Percentiles rank a stretch among this genome's conserved stretches.
Conservation (phyloP, 2,797 vertebrate species). For the Sebastes flavidus region DNA sequence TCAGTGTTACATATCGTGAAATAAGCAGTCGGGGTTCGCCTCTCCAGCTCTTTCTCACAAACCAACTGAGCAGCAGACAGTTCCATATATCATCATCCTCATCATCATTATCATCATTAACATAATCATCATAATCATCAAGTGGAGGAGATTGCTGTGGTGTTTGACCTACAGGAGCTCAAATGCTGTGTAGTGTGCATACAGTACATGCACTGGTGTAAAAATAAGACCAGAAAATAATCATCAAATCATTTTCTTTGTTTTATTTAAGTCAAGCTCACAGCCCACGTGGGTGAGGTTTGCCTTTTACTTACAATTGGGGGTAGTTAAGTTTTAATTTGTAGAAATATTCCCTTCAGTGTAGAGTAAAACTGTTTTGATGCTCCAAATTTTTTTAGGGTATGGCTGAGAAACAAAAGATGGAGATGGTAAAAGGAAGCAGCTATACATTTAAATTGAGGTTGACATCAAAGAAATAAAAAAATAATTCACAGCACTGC, state of each 20-base stretch:
- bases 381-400: background rate
- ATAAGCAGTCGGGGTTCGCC: background rate
- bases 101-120: conserved; percentile 56
- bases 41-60: background rate
- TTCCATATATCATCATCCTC: conserved; percentile 53
- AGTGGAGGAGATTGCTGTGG: conserved; percentile 21
- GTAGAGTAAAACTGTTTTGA: background rate
- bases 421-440: background rate
- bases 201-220: background rate
- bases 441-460: background rate
- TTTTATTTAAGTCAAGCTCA: background rate
- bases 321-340: background rate
- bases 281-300: background rate
- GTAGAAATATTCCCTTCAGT: background rate
- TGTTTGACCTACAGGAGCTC: conserved; percentile 40
- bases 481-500: background rate
- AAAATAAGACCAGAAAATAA: background rate
- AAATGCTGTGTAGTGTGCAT: background rate
- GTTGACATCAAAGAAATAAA: background rate
- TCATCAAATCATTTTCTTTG: background rate
- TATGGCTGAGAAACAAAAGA: background rate
- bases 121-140: conserved; percentile 53
- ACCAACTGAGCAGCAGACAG: conserved; percentile 32
- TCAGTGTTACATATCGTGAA: conserved; percentile 44
- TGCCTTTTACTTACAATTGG: background rate